Evolutionary conservation across 2,113 vertebrate genomes (phyloP), one percentile per base, ranked within the genome.

Genomic region (Istiophorus platypterus): DNA sequence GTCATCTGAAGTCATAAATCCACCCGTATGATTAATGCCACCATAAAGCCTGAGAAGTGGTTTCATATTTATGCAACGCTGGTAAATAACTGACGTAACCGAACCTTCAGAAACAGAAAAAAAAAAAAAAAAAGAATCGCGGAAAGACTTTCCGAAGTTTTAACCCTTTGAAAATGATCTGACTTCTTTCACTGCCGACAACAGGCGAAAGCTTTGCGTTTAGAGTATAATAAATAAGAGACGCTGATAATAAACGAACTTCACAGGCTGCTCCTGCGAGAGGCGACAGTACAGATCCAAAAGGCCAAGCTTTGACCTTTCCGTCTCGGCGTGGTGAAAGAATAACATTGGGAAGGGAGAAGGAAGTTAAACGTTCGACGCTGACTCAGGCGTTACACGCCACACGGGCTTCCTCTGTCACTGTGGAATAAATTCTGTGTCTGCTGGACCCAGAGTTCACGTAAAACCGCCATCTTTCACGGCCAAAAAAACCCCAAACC

Each of bases 341-440:
- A 81, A 76, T 56, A 82, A 64, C 45, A 42, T 14, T 34, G 24
- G 1, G 39, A 24, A 13, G n/a, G 31, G 68, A 80, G 63, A 4
- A 66, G 47, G 47, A 80, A 76, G 89, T 88, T 85, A 88, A 89
- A 85, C 9, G 88, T 89, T 88, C 70, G 74, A 76, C 39, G 0
- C 6, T 57, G 1, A 17, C 56, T 69, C 42, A 51, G 58, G 45
- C 77, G 52, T 69, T 76, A 66, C 63, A 51, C 34, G 64, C 12
- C 47, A 8, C 26, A 15, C 2, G 11, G 54, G 7, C 59, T 39
- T 7, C 10, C 10, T 10, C 37, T 39, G 7, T 39, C 10, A 7
- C 37, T 22, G 41, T 10, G 12, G 58, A 39, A 39, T n/a, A 3
- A 9, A 17, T 20, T 31, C 20, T 52, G 39, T 1, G 10, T 57